Evolutionary conservation across 2,113 vertebrate genomes (phyloP).

Genomic region (Malurus elegans): DNA sequence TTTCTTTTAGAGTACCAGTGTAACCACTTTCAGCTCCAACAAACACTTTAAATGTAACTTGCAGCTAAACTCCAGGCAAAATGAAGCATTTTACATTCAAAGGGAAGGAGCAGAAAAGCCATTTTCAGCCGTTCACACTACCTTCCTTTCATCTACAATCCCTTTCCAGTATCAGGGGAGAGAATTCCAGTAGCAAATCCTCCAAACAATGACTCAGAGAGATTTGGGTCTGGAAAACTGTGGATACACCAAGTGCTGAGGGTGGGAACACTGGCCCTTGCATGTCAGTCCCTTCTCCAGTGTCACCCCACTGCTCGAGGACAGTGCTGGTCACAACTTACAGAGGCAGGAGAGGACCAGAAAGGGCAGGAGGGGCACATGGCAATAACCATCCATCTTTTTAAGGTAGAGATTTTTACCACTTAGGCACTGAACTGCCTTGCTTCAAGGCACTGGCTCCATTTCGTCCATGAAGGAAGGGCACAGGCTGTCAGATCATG

Average conservation of each 20-base stretch:
- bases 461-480: not conserved
- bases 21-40: not conserved
- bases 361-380: not conserved
- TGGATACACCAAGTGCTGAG: accelerated
- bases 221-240: not conserved
- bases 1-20: not conserved
- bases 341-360: not conserved
- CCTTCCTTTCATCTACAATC: not conserved
- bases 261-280: not conserved
- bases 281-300: not conserved
- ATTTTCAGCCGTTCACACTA: not conserved
- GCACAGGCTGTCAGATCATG: accelerated
- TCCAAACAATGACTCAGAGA: not conserved
- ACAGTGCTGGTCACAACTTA: not conserved
- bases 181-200: not conserved
- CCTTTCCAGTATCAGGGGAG: not conserved
- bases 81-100: not conserved
- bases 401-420: not conserved
- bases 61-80: not conserved
- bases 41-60: not conserved
- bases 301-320: not conserved
- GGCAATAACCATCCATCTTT: not conserved
- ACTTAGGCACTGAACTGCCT: not conserved
- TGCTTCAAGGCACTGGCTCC: not conserved
- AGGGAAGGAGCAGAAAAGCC: not conserved